phyloP scores from a whole-genome alignment of 2,113 vertebrate species.

The Irena cyanogastra region DNA sequence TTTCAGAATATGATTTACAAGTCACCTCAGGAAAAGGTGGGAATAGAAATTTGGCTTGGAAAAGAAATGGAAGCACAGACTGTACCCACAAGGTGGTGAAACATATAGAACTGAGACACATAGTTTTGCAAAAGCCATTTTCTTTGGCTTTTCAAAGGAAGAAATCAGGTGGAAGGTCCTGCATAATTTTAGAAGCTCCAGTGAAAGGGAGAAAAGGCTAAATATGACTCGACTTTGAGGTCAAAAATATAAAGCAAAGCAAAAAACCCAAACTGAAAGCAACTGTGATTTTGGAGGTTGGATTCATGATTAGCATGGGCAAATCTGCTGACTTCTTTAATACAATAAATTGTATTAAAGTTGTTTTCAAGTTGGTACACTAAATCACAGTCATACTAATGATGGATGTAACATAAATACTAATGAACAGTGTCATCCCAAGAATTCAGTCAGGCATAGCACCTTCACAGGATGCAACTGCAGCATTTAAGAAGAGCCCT shows the following conservation, averaged over 20 bases:
- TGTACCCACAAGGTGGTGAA: background rate
- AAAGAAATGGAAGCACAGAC: background rate
- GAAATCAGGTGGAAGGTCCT: background rate
- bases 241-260: background rate
- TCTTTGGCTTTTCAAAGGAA: background rate
- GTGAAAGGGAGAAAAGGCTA: background rate
- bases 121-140: background rate
- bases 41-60: background rate
- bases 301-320: background rate
- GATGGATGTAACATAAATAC: background rate
- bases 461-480: background rate
- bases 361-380: background rate
- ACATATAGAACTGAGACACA: background rate
- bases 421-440: background rate
- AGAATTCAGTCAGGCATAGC: background rate
- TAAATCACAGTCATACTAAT: background rate
- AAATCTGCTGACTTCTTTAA: background rate
- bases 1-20: background rate
- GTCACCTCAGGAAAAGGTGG: constrained; percentile 10
- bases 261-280: background rate
- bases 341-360: background rate
- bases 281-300: background rate
- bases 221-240: background rate
- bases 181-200: background rate
- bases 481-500: background rate